These are phyloP conservation scores for Gortyna flavago DNA, from an alignment of 2,888 invertebrate species.

Conservation along the genomic window DNA sequence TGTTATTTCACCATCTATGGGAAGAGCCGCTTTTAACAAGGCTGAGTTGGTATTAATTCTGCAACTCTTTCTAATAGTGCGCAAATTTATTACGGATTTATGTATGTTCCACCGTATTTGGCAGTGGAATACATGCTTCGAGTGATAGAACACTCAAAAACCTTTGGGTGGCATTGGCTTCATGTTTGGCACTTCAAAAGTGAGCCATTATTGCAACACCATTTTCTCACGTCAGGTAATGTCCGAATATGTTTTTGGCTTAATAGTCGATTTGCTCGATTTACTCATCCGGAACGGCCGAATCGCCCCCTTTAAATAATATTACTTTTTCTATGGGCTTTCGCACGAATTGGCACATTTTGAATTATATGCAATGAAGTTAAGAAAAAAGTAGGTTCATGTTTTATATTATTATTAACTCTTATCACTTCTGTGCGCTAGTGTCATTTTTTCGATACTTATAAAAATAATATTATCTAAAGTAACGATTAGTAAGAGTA, in stretches of 20 bases:
- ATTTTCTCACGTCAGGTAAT: background rate
- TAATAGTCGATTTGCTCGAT: background rate
- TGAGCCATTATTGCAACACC: conserved; percentile 3
- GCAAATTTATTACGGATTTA: conserved; percentile 2
- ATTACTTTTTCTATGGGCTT: too few relatives aligned
- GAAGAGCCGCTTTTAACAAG: background rate
- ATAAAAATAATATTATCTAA: background rate
- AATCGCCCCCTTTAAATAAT: background rate
- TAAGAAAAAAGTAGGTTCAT: background rate
- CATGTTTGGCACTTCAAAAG: conserved; percentile 47
- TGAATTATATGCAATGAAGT: background rate
- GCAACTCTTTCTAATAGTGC: background rate
- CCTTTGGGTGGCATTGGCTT: conserved; percentile 5
- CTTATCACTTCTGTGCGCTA: background rate
- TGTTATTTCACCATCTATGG: background rate
- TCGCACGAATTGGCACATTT: background rate
- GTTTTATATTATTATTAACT: background rate
- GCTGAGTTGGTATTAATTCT: background rate
- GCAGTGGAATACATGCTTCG: conserved; percentile 4
- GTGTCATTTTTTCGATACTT: background rate
- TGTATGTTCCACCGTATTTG: background rate
- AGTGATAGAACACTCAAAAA: background rate
- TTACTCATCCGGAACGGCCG: background rate
- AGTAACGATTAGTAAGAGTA: background rate
- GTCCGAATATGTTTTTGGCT: background rate